Conservation (phyloP, 2,888 invertebrate species). For the Dynastes grantii region DNA sequence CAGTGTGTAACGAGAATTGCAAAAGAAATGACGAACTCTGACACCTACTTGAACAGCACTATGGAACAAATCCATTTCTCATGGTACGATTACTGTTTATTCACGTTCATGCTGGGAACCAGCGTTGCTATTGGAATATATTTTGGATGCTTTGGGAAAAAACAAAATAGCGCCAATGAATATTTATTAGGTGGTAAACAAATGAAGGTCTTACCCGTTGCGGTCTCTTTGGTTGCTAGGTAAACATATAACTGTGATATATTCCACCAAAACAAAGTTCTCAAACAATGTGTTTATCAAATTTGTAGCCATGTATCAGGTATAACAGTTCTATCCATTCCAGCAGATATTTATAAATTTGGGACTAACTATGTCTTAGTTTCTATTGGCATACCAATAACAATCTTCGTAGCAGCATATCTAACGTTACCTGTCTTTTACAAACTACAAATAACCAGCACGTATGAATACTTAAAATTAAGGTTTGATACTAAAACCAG, state of each 20-base stretch:
- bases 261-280: neutral
- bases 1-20: too few relatives aligned
- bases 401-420: slow-evolving; percentile 64
- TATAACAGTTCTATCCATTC: slow-evolving; percentile 81
- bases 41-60: neutral
- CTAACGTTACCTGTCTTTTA: slow-evolving; percentile 80
- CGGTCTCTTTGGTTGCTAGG: slow-evolving; percentile 81
- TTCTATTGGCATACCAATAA: slow-evolving; percentile 67
- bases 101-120: slow-evolving; percentile 54
- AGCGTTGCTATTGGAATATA: slow-evolving; percentile 61
- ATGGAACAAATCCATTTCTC: slow-evolving; percentile 53
- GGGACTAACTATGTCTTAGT: slow-evolving; percentile 77
- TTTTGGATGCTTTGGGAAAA: slow-evolving; percentile 72
- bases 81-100: slow-evolving; percentile 60
- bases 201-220: slow-evolving; percentile 80
- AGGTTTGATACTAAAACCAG: slow-evolving; percentile 76
- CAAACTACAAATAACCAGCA: slow-evolving; percentile 79
- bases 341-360: slow-evolving; percentile 82
- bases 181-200: slow-evolving; percentile 80
- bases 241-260: slow-evolving; percentile 62
- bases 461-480: slow-evolving; percentile 79
- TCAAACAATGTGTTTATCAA: neutral
- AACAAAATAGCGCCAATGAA: slow-evolving; percentile 76
- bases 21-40: neutral
- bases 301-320: slow-evolving; percentile 80